A percentile compares a stretch with the other conserved stretches of the same genome.
Conservation (phyloP, 2,113 vertebrate species). For the Anoplopoma fimbria region DNA sequence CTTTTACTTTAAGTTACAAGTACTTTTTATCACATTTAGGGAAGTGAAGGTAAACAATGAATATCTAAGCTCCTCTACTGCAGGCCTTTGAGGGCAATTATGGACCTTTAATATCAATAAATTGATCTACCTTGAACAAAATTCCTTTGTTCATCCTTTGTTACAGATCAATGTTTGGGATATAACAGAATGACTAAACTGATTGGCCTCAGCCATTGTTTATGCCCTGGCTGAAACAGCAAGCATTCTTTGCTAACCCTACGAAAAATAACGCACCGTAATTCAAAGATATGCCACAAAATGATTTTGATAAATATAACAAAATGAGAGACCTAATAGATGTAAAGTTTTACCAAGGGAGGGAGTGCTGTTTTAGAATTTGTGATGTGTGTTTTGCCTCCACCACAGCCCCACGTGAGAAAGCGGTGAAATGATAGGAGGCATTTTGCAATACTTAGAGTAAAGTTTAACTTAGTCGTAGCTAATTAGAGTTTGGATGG, state of each 20-base stretch:
- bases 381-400: neutral
- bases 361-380: neutral
- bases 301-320: too few species aligned
- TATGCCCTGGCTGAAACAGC: too few species aligned
- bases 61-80: too few species aligned
- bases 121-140: neutral
- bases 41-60: neutral
- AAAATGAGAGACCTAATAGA: neutral
- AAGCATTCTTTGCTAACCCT: too few species aligned
- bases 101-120: too few species aligned
- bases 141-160: neutral
- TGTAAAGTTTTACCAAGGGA: neutral
- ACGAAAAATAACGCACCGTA: too few species aligned
- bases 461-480: slow-evolving; percentile 28
- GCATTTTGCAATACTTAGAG: neutral
- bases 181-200: too few species aligned
- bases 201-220: too few species aligned
- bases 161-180: too few species aligned
- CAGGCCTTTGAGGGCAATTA: too few species aligned
- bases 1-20: neutral
- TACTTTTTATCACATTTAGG: neutral
- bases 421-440: neutral
- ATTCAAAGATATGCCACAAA: too few species aligned
- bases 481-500: slow-evolving; percentile 52
- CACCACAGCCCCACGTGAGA: neutral